Percentiles rank a stretch among this genome's conserved stretches.
These are phyloP conservation scores for Fopius arisanus DNA, from an alignment of 1,140 invertebrate species.

Conservation along the genomic window DNA sequence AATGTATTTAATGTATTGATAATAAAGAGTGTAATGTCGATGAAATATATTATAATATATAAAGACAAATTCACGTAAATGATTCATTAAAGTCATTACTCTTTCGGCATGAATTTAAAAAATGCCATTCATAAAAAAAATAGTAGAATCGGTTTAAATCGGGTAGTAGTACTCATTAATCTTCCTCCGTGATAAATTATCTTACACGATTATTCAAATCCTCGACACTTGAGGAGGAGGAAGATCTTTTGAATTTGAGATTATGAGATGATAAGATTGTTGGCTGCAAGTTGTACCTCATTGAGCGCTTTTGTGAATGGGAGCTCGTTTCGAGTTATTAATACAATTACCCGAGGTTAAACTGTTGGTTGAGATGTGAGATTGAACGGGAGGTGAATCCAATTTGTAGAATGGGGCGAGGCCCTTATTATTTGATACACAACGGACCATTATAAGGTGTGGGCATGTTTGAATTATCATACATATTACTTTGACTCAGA, in stretches of 20 bases:
- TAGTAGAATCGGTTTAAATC: no score
- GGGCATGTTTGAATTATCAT: conserved; percentile 25
- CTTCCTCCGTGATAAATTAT: not conserved
- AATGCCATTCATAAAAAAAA: no score
- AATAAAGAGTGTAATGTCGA: conserved; percentile 24
- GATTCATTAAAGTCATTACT: not conserved
- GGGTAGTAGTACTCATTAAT: not conserved
- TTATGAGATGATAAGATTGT: not conserved
- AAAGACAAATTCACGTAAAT: not conserved
- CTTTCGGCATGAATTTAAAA: no score
- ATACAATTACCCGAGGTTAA: conserved; percentile 1
- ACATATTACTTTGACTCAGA: conserved; percentile 12
- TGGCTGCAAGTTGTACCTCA: not conserved
- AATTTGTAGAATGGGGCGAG: not conserved
- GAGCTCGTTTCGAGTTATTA: not conserved
- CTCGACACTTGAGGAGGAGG: not conserved
- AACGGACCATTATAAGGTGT: conserved; percentile 20
- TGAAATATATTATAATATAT: conserved; percentile 25
- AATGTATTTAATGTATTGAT: conserved; percentile 44
- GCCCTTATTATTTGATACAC: not conserved
- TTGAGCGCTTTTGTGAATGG: not conserved
- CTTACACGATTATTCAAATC: not conserved
- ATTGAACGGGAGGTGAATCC: not conserved
- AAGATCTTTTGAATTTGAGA: not conserved
- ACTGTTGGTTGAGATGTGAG: not conserved